A percentile compares a stretch with the other conserved stretches of the same genome.
Evolutionary conservation across 2,888 invertebrate species (phyloP).

Genomic region (Protonemura montana): DNA sequence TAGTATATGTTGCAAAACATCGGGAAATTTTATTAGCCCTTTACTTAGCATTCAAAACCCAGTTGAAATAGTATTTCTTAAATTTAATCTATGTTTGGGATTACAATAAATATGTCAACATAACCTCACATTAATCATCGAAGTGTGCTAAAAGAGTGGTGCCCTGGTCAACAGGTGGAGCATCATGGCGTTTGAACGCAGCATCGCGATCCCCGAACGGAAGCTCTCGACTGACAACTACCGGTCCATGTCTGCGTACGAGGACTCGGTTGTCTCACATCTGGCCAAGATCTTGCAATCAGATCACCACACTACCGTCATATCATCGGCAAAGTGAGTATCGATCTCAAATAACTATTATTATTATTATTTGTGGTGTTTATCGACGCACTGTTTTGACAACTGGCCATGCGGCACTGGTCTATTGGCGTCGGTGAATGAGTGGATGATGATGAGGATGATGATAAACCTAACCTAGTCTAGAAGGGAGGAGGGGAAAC

Average conservation of each 20-base stretch:
- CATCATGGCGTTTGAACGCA: conserved; percentile 90
- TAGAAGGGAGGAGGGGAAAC: too few relatives aligned
- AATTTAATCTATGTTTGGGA: too few relatives aligned
- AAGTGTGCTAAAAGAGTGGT: not conserved
- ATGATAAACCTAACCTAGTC: too few relatives aligned
- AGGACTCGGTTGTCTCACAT: conserved; percentile 79
- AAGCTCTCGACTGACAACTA: conserved; percentile 59
- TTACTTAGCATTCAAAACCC: too few relatives aligned
- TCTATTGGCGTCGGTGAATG: too few relatives aligned
- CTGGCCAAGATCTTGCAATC: conserved; percentile 87
- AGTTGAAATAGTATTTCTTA: too few relatives aligned
- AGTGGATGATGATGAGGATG: too few relatives aligned
- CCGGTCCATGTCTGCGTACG: conserved; percentile 71
- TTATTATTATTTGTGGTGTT: not conserved
- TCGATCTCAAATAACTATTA: not conserved
- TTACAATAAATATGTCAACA: too few relatives aligned
- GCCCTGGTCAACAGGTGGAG: conserved; percentile 74
- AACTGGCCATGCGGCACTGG: too few relatives aligned
- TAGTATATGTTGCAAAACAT: too few relatives aligned
- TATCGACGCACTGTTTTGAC: too few relatives aligned
- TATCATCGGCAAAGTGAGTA: conserved; percentile 74
- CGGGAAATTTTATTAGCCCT: too few relatives aligned
- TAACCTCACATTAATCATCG: not conserved
- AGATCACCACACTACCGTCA: conserved; percentile 75
- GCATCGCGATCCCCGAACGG: conserved; percentile 68